Evolutionary conservation across 2,888 invertebrate genomes (phyloP), one percentile per base, ranked within the genome.

Genomic region (Archaeoteleia sp.): DNA sequence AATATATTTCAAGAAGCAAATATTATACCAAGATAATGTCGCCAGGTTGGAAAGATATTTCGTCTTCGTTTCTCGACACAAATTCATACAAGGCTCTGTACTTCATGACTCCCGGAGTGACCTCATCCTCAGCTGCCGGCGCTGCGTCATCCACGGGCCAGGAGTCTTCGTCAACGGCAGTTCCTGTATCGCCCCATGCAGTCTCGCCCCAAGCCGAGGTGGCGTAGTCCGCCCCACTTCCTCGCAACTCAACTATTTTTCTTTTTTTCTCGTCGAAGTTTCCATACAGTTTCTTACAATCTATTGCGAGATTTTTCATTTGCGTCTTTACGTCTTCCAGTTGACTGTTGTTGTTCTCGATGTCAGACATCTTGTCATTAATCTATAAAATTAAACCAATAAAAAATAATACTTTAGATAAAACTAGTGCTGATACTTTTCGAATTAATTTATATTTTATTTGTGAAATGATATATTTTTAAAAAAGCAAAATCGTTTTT

Each of bases 11-110:
- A 13, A 30, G 14, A n/a, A 35, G n/a, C n/a, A 49, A 55, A 23
- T 23, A 80, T 88, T 88, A 25, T 84, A 93, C 93, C 86, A 90
- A 87, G 62, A 99, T 95, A 82, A 95, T 90, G 84, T 98, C 98
- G 0, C 98, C 98, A 0, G 97, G 95, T 84, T 94, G 92, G 77
- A 98, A 91, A 12, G 95, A 93, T 23, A 98, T 90, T 84, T 99
- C 98, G 85, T 98, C 99, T 0, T 89, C 88, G 74, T 96, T 96
- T 46, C 98, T 88, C 0, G 97, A 96, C 6, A 91, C 91, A 86
- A 99, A 99, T 84, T 96, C 96, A 83, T 95, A 99, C 39, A 98
- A 88, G 10, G 97, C 97, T 53, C 95, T 90, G 87, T 96, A 97
- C 81, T 92, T 92, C 32, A 88, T 88, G 65, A 88, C 88, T 27